phyloP scores from a whole-genome alignment of 2,113 vertebrate species.

The Erythrocebus patas region DNA sequence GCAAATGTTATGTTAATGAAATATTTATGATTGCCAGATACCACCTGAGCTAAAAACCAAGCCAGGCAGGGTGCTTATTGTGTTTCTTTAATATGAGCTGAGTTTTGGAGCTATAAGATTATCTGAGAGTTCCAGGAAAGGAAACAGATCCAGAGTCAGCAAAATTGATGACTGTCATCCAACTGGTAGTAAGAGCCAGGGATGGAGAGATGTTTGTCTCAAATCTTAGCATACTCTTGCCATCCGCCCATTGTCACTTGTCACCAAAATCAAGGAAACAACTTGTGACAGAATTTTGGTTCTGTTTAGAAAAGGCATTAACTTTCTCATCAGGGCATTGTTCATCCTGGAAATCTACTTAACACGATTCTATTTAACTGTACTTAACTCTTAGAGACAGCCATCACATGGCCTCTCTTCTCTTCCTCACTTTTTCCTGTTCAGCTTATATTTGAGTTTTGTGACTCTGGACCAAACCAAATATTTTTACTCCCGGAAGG shows the following conservation, averaged over 20 bases:
- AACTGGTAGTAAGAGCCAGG: not conserved
- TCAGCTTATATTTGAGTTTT: not conserved
- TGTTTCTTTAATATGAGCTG: not conserved
- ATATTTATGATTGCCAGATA: not conserved
- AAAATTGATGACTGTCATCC: not conserved
- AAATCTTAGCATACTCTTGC: not conserved
- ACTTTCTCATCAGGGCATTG: not conserved
- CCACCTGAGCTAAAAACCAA: not conserved
- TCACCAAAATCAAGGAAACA: constrained; percentile 42
- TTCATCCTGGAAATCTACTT: constrained; percentile 10
- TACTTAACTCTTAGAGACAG: not conserved
- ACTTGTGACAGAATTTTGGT: not conserved
- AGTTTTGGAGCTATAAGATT: not conserved
- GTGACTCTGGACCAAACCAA: constrained; percentile 29
- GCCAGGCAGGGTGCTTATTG: not conserved
- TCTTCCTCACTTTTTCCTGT: not conserved
- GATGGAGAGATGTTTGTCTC: not conserved
- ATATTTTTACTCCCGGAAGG: constrained; percentile 50
- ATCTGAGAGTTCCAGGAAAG: not conserved
- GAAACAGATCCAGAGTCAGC: not conserved
- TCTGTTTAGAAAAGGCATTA: constrained; percentile 46
- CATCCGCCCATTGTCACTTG: not conserved
- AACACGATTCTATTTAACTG: not conserved
- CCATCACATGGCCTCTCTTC: not conserved
- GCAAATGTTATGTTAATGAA: not conserved